Evolutionary conservation across 2,113 vertebrate genomes (phyloP), one percentile per base, ranked within the genome.

Genomic region (Orcinus orca): DNA sequence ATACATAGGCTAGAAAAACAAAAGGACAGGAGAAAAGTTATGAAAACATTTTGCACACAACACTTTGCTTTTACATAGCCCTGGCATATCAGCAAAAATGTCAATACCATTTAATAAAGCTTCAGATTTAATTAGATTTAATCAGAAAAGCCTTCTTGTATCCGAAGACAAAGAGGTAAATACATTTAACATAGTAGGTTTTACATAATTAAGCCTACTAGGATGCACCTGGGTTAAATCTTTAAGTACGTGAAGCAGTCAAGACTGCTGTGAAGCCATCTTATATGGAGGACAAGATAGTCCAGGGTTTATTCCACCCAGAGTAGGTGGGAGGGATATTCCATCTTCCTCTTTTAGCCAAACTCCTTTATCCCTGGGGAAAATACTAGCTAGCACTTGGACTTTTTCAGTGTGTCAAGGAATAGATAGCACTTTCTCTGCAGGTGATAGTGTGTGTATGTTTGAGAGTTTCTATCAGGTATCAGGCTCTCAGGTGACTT

Each of bases 1-100:
- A 97, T 31, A 97, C 77, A 77, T 99, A 98, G 26, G 99, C 99
- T 99, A 97, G 11, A 93, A 98, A 86, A 87, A 95, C 50, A 87
- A 92, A 96, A 96, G 55, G 1, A 93, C 82, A 96, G 41, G 53
- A 90, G 8, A 85, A 15, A 29, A 50, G 33, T 96, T 36, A 79
- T 29, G 83, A 55, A 26, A 36, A 23, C 33, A 33, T 18, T 60
- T 87, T 18, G 10, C 18, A 23, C 17, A 58, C 26, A 44, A 21
- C n/a, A 26, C 50, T 70, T 58, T 36, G 33, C 36, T 83, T 62
- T 88, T n/a, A 60, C 63, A 2, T 5, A 8, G 20, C 8, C 8
- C 60, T 79, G 44, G 13, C 20, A 14, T 41, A 31, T 12, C 41
- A 8, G 15, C 68, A 36, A 53, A 31, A 50, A 13, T 33, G 17